Base-by-base conservation (phyloP, 2,797 vertebrate genomes). In the Gymnothorax javanicus region DNA sequence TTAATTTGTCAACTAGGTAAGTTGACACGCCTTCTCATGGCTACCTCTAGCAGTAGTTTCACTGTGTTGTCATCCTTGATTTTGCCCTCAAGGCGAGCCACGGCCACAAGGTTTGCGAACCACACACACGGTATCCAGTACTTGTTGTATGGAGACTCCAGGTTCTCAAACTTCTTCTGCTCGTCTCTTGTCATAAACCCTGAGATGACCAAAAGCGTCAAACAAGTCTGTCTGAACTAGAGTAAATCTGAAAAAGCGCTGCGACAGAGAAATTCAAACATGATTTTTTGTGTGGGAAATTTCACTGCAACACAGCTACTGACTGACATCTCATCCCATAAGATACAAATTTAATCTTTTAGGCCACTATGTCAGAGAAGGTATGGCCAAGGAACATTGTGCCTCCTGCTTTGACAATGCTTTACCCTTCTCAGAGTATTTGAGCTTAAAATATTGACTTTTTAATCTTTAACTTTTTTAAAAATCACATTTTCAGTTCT, bases 41-140 rank as follows among this genome's bases (percentile, higher is more conserved):
- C 84, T 87, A 98, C 98, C 97, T 99, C 97, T 59, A 98, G 94
- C 67, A 99, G 95, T 82, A 99, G 94, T 84, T 98, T 98, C 81
- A 98, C 96, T 15, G 97, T 97, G 25, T 95, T 94, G 89, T 97
- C 97, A 0, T 99, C 98, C 33, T 95, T 96, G 85, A 99, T 95
- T 12, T 97, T 91, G 7, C 98, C 98, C 90, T 99, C 98, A 0
- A 95, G 94, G 87, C 97, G 95, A 0, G 98, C 98, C 89, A 96
- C 94, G 0, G 96, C 96, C 0, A 95, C 97, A 93, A 99, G 93
- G 86, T 97, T 99, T 87, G 96, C 95, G 91, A 99, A 98, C 98
- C 98, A 99, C 20, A 98, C 95, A 0, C 97, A 99, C 0, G 98
- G 98, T 4, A 98, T 96, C 98, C 98, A 98, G 92, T 97, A 99